Evolutionary conservation across 2,797 vertebrate species (phyloP), one percentile per base, ranked within the genome.

Genomic region (Nannoperca obscura): DNA sequence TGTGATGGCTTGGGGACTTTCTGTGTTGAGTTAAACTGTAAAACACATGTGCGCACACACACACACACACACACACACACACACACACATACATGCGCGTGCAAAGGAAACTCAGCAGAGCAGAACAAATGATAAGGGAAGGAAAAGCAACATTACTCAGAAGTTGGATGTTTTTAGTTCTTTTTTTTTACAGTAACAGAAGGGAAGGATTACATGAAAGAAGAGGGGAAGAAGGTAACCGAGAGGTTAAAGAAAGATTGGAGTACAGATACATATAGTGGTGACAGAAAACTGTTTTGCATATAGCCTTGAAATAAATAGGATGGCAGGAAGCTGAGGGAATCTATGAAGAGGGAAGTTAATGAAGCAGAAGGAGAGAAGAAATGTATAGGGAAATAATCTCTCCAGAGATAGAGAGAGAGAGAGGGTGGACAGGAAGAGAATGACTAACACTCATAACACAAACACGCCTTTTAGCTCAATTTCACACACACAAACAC

Each of bases 1-100:
- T 66, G 64, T 53, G 53, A 76, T 68, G 79, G 80, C 57, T 61
- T 50, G 7, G 55, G 34, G 64, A 70, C 53, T 58, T 76, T 59
- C 22, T 55, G 52, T 44, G 46, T 22, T 24, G 53, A 74, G 71
- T 8, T 73, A 50, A 74, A 76, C 15, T 38, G 17, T 46, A 42
- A 76, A 67, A 47, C 30, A 20, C 10, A 34, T 12, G 15, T 7
- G 22, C 24, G 12, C 32, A 53, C 24, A 34, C 47, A 60, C 22
- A 40, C 24, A 36, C 53, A 60, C 14, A 12, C 7, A 30, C 20
- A 47, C 22, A 36, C 15, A 12, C 67, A 49, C 38, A 11, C 15
- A 19, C 5, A 40, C 24, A 36, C 47, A 27, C 24, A 27, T 27
- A 27, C 24, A 27, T 27, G 24, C 24, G 24, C 0, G 40, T 1